These are phyloP conservation scores for Cyprichromis sp. DNA, from an alignment of 2,113 vertebrate species.

Conservation along the genomic window DNA sequence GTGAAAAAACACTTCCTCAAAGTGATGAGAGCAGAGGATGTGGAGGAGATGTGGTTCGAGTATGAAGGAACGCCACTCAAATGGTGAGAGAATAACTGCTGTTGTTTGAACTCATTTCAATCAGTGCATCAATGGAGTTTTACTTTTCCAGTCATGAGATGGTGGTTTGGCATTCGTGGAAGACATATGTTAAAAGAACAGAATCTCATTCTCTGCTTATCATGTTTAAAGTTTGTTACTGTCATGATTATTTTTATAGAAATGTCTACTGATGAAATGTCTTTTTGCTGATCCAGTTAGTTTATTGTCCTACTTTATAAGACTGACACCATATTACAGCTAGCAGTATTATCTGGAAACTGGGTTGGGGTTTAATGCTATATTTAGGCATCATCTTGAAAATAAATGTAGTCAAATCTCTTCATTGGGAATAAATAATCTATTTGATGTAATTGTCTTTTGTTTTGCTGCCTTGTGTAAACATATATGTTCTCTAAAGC, in stretches of 20 bases:
- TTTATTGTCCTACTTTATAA: background rate
- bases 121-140: background rate
- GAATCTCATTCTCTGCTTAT: background rate
- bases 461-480: background rate
- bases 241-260: background rate
- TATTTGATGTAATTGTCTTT: background rate
- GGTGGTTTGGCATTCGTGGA: background rate
- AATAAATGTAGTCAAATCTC: background rate
- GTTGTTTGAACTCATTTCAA: background rate
- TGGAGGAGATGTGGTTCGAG: conserved; percentile 97
- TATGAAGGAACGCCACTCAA: conserved; percentile 94
- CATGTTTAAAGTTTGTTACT: background rate
- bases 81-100: conserved; percentile 72
- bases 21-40: conserved; percentile 88
- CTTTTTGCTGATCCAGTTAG: background rate
- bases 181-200: background rate
- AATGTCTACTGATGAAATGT: background rate
- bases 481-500: background rate
- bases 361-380: background rate
- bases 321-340: background rate
- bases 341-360: background rate
- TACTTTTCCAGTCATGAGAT: background rate
- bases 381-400: background rate
- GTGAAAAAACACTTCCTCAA: conserved; percentile 99
- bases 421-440: background rate